Evolutionary conservation across 2,888 invertebrate species (phyloP).

Genomic region (Pammene fasciana): DNA sequence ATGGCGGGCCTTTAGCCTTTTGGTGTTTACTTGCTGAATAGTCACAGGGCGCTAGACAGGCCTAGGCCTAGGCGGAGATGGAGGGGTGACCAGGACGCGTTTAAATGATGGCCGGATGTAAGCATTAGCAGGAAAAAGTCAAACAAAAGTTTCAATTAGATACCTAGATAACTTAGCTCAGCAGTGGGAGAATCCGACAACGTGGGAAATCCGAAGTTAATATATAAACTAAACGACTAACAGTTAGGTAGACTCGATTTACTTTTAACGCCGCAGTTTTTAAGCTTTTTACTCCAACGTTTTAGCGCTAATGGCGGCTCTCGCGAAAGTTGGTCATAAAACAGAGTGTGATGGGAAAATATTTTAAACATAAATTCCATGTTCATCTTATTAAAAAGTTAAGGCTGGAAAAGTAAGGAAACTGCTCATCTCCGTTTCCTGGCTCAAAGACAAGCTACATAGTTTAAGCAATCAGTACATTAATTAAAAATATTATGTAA

Average conservation of each 20-base stretch:
- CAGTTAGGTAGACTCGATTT: background rate
- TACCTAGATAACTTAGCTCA: too few species aligned
- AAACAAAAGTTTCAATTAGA: too few species aligned
- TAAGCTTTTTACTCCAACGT: conserved; percentile 7
- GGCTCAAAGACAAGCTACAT: conserved; percentile 32
- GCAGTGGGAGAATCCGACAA: too few species aligned
- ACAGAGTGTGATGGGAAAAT: conserved; percentile 54
- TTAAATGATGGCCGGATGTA: too few species aligned
- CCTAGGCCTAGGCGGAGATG: too few species aligned
- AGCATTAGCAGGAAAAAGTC: too few species aligned
- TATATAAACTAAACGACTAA: background rate
- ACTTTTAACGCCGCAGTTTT: conserved; percentile 4
- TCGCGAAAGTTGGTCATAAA: conserved; percentile 46
- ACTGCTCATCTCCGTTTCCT: conserved; percentile 48
- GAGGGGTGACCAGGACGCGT: too few species aligned
- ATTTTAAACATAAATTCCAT: conserved; percentile 56
- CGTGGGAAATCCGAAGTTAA: too few species aligned
- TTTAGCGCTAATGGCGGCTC: conserved; percentile 12
- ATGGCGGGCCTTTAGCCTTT: too few species aligned
- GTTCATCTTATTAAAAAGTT: conserved; percentile 67
- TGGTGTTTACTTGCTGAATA: too few species aligned
- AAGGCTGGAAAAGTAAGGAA: conserved; percentile 48
- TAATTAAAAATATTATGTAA: background rate
- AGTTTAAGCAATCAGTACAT: conserved; percentile 7
- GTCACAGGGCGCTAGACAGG: too few species aligned